Evolutionary conservation across 2,113 vertebrate species (phyloP), one percentile per base, ranked within the genome.

Genomic region (Tauraco erythrolophus): DNA sequence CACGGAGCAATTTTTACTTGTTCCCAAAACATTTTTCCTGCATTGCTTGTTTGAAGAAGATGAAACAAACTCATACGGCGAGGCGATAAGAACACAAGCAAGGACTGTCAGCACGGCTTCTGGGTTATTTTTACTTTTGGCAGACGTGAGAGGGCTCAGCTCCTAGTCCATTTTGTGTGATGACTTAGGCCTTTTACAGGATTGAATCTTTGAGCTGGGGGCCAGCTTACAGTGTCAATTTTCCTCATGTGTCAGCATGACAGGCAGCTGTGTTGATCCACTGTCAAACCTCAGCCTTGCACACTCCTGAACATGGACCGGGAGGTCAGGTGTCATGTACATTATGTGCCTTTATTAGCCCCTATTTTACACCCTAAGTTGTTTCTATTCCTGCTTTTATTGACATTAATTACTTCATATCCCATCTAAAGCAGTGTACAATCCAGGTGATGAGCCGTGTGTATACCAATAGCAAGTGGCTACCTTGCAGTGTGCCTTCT

Each of bases 51-150:
- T 86, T 74, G 30, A n/a, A 60, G 65, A 53, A 75, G 70, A 56
- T 84, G 17, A 91, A 92, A 68, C 24, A 57, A 91, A 74, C 43
- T 51, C 39, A 7, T 8, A 5, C 4, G 1, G 12, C 0, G 1
- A 84, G 68, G 72, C 1, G 46, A 75, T 84, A 94, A 88, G 79
- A 48, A 56, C 68, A 60, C 2, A 9, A 78, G 60, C 6, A 27
- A 81, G 65, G 77, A 48, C 37, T 86, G 76, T 62, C 91, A 84
- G 76, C 50, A 33, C 71, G 41, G 69, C 64, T 80, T 68, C 64
- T 76, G 78, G 58, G 51, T 84, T 87, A 17, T 91, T 92, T 92
- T 79, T 85, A 22, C 16, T 89, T 71, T 84, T 82, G 84, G 89
- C 87, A 92, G 75, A n/a, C 4, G 0, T 19, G 69, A 33, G 58